Conservation (phyloP, 2,888 invertebrate species). For the Caenorhabditis uteleia region DNA sequence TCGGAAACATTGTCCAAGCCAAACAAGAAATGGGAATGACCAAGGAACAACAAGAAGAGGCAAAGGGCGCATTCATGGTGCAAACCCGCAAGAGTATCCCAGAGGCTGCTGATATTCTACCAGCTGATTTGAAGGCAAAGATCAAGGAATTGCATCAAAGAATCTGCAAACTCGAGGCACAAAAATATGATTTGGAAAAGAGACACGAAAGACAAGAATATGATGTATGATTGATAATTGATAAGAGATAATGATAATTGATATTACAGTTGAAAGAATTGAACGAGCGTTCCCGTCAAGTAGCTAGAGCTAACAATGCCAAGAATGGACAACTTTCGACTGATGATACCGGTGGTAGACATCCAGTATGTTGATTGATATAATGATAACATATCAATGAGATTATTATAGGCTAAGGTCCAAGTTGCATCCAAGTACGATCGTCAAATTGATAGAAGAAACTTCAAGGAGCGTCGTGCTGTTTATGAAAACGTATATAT, state of each 20-base stretch:
- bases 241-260: background rate
- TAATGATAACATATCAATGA: background rate
- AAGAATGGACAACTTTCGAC: constrained; percentile 62
- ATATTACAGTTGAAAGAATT: constrained; percentile 65
- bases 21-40: constrained; percentile 97
- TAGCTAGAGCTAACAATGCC: constrained; percentile 58
- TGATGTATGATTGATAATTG: constrained; percentile 54
- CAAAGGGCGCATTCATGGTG: constrained; percentile 75
- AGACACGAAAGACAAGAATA: constrained; percentile 69
- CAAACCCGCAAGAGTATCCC: constrained; percentile 34
- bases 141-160: constrained; percentile 67
- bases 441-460: constrained; percentile 91
- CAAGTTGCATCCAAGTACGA: constrained; percentile 98
- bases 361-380: constrained; percentile 36
- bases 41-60: constrained; percentile 98
- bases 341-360: constrained; percentile 54
- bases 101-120: constrained; percentile 33
- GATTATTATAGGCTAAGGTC: constrained; percentile 81
- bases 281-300: constrained; percentile 69
- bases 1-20: constrained; percentile 83
- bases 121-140: constrained; percentile 60
- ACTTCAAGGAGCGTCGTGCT: constrained; percentile 66
- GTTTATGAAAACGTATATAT: constrained; percentile 64
- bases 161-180: constrained; percentile 68
- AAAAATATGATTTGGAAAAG: constrained; percentile 69